phyloP scores from a whole-genome alignment of 2,888 invertebrate species.

The Nemapogon koenigi region DNA sequence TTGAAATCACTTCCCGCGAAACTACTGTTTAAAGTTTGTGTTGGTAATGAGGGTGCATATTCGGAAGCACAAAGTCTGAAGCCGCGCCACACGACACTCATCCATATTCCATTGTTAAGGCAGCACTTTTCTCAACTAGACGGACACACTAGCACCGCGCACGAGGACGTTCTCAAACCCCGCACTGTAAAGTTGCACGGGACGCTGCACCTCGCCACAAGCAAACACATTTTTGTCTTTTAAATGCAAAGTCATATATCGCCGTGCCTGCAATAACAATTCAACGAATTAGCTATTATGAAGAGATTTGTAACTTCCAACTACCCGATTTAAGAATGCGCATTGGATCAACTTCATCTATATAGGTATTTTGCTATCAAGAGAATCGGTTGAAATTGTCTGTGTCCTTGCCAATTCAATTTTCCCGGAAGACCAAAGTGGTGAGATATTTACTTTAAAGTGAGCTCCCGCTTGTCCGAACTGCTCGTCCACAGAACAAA shows the following conservation, averaged over 20 bases:
- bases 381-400: slow-evolving; percentile 6
- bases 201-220: slow-evolving; percentile 34
- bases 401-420: slow-evolving; percentile 11
- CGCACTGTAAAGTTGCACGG: slow-evolving; percentile 37
- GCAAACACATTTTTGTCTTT: slow-evolving; percentile 46
- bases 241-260: no score
- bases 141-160: slow-evolving; percentile 22
- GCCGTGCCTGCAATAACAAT: no score
- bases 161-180: slow-evolving; percentile 55
- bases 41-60: slow-evolving; percentile 40
- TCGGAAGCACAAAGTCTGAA: slow-evolving; percentile 48
- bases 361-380: no score
- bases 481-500: neutral
- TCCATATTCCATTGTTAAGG: slow-evolving; percentile 63
- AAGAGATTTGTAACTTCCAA: no score
- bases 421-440: slow-evolving; percentile 7
- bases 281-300: no score
- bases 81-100: slow-evolving; percentile 31
- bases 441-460: slow-evolving; percentile 9
- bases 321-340: no score
- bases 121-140: slow-evolving; percentile 49
- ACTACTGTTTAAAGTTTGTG: slow-evolving; percentile 22
- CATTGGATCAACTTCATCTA: no score
- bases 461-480: slow-evolving; percentile 1
- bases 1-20: slow-evolving; percentile 15